Evolutionary conservation across 2,888 invertebrate genomes (phyloP), one percentile per base, ranked within the genome.

Genomic region (Macropis europaea): DNA sequence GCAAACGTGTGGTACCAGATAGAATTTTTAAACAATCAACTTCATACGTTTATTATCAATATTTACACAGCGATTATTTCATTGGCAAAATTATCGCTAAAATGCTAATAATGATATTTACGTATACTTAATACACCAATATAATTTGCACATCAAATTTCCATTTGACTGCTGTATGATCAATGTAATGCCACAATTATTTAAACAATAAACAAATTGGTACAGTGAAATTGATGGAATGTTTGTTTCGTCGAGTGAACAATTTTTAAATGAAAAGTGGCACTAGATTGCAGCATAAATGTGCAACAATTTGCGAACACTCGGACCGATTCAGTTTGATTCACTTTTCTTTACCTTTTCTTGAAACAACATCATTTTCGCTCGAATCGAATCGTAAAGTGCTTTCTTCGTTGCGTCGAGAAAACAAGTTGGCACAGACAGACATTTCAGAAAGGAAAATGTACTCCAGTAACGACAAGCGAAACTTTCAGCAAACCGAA

Each of bases 191-290:
- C 7, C 7, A 1, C 36, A 15, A 13, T 38, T 60, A 63, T 40
- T 63, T 47, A 38, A 45, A 57, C 36, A 28, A 47, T 40, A 47
- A 59, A 60, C 15, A 26, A 15, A 61, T 50, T 42, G 24, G n/a
- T 30, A 6, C 17, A 11, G 15, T 2, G 3, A 9, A 50, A 50
- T 19, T 13, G 0, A 28, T 7, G 26, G 42, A 26, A 54, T 22
- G 15, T n/a, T 3, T 13, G 13, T 13, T 4, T 22, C 6, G 43
- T 24, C 15, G 15, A 15, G 6, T 36, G 28, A 45, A 17, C 6
- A 1, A 19, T 22, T n/a, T 50, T n/a, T 34, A 11, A 19, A 4
- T 34, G 0, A 32, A 9, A 34, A 50, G 7, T 6, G 26, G 9
- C 26, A 9, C 24, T 7, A 15, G 24, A 36, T 24, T 17, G 9